Percentiles rank a stretch among this genome's conserved stretches.
Evolutionary conservation across 2,113 vertebrate genomes (phyloP).

Genomic region (Eolophus roseicapilla): DNA sequence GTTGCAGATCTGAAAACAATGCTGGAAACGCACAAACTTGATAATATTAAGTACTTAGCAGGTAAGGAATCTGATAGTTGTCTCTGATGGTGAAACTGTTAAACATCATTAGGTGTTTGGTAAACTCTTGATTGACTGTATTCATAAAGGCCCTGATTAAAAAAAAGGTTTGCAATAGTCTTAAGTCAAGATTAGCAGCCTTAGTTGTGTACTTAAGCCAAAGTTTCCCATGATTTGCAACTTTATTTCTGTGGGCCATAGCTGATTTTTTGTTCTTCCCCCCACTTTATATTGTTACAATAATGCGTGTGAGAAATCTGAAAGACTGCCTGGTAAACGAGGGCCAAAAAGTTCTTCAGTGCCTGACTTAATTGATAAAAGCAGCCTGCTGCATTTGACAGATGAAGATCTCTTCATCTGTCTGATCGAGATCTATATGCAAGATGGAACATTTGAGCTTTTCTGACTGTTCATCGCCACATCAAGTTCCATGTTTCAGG

Average conservation of each 20-base stretch:
- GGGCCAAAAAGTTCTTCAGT: neutral
- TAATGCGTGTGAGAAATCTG: neutral
- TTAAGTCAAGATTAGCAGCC: neutral
- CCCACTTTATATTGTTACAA: neutral
- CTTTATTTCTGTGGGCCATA: neutral
- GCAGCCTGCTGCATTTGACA: neutral
- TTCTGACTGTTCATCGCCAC: neutral
- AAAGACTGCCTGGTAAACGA: neutral
- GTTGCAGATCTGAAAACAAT: constrained; percentile 95
- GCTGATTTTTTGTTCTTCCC: neutral
- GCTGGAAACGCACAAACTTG: constrained; percentile 94
- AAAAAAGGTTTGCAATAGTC: neutral
- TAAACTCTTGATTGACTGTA: neutral
- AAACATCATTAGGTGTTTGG: neutral
- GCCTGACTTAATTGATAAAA: neutral
- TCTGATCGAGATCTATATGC: neutral
- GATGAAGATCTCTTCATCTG: neutral
- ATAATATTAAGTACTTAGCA: constrained; percentile 97
- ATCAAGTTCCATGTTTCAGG: neutral
- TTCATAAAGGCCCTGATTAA: neutral
- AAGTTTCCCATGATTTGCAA: neutral
- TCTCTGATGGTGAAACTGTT: neutral
- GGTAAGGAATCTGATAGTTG: constrained; percentile 73
- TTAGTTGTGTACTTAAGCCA: neutral
- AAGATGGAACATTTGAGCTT: neutral